Evolutionary conservation across 2,113 vertebrate genomes (phyloP).

Genomic region (Corvus moneduloides): DNA sequence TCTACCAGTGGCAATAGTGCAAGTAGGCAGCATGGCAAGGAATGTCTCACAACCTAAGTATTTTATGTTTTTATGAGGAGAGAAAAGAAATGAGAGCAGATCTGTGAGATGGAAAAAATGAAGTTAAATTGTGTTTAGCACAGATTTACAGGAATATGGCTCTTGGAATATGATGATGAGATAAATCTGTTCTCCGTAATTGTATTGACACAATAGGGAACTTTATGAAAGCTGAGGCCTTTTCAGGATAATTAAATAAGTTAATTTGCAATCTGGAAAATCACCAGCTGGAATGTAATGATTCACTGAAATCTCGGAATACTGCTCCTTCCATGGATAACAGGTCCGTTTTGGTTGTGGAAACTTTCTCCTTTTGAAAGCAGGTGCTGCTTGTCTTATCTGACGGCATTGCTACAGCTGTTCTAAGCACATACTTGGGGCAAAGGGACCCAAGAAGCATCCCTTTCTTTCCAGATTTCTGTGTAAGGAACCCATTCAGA

Average conservation of each 20-base stretch:
- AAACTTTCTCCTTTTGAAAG: background rate
- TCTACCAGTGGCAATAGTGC: background rate
- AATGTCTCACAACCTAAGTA: background rate
- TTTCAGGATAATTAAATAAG: slow-evolving; percentile 61
- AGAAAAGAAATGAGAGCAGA: background rate
- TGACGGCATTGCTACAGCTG: background rate
- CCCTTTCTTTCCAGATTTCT: background rate
- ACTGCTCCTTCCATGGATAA: slow-evolving; percentile 13
- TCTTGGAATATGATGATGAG: slow-evolving; percentile 35
- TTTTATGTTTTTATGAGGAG: background rate
- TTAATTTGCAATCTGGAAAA: slow-evolving; percentile 61
- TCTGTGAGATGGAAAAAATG: background rate
- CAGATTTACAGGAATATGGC: background rate
- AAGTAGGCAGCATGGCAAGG: background rate
- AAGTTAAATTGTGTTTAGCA: slow-evolving; percentile 4
- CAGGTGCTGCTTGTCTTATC: background rate
- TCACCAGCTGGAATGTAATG: slow-evolving; percentile 39
- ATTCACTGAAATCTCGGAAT: slow-evolving; percentile 15
- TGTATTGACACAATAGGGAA: slow-evolving; percentile 33
- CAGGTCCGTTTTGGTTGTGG: background rate
- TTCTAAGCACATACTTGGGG: background rate
- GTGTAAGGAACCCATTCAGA: background rate
- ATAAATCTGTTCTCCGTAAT: slow-evolving; percentile 42
- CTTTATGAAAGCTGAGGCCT: slow-evolving; percentile 44
- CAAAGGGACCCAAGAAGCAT: background rate